Evolutionary conservation across 2,797 vertebrate species (phyloP), one percentile per base, ranked within the genome.

Genomic region (Halcyon badia): DNA sequence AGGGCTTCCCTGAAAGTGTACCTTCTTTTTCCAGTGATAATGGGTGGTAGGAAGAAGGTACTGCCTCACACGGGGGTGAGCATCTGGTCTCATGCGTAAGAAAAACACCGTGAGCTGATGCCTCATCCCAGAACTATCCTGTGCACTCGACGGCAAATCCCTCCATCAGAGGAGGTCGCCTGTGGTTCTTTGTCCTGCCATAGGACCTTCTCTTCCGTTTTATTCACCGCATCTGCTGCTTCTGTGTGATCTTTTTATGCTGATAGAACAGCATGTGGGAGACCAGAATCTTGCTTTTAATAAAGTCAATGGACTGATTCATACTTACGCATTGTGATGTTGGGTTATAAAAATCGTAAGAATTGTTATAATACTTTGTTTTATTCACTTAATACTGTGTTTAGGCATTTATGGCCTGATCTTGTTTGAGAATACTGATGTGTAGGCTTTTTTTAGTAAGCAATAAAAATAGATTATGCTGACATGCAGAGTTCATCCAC

Each of bases 381-480:
- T 83, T 95, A 83, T 82, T 95, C 56, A 91, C 89, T 92, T 95
- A 94, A 35, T 89, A 33, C 46, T 57, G 20, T 78, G 37, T 94
- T 95, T 83, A 76, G 73, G 69, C 76, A 64, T 94, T 94, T 80
- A 94, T 92, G 69, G 35, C 30, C 79, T 81, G 82, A 70, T 89
- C 76, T 92, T 89, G 49, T 95, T 94, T 93, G 76, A 86, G 87
- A 94, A 91, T 92, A 92, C 54, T 92, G 75, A 92, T 58, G 52
- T 81, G 26, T 65, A 54, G 42, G 60, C 21, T 2, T 13, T 79
- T 81, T 91, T 81, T 41, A 65, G 76, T 69, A 73, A 89, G 87
- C 61, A 75, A 51, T 96, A 80, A 86, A 94, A 94, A 81, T 52
- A 71, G 61, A 54, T 87, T 87, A 71, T 77, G 57, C 79, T 91